Evolutionary conservation across 2,113 vertebrate genomes (phyloP), one percentile per base, ranked within the genome.

Genomic region (Lynx canadensis): DNA sequence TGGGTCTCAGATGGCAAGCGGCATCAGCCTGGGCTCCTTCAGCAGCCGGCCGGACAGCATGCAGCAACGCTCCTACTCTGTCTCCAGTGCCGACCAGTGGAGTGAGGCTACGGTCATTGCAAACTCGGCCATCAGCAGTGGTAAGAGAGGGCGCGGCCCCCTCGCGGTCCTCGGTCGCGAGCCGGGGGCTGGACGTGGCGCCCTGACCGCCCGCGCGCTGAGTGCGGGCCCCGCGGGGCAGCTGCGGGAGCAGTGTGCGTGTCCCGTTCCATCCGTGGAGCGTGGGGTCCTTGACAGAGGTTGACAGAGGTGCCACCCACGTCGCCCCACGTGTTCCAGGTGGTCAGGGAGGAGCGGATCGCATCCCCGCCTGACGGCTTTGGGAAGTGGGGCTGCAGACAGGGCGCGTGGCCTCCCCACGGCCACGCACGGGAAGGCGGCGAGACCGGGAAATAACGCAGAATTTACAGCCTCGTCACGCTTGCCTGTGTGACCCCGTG

Each of bases 11-110:
- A 99, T 99, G 99, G 99, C 99, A 83, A 99, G 99, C 98, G 99
- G 99, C 86, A 98, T 99, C 99, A 99, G 99, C 98, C 98, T 99
- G 98, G 99, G 99, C 98, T 99, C 99, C 93, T 99, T 99, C 98
- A 99, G 98, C 99, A 99, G 99, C 94, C 99, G 99, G 8, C 99
- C 99, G 3, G 99, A 99, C 68, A 99, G 99, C 96, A 98, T 99
- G 99, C 99, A 99, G 98, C 99, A 99, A 98, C 99, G 99, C 95
- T 99, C 99, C 65, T 99, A 99, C 98, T 99, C 99, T 0, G 99
- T 99, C 63, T 99, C 99, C 99, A 99, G 99, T 96, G 99, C 99
- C 89, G 99, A 99, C 99, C 99, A 99, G 98, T 99, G 99, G 99
- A 99, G 99, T 65, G 99, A 99, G 87, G 99, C 99, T 98, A 99